Percentiles rank a stretch among this genome's conserved stretches.
Conservation (phyloP, 2,797 vertebrate species). For the Sebastes hubbsi region DNA sequence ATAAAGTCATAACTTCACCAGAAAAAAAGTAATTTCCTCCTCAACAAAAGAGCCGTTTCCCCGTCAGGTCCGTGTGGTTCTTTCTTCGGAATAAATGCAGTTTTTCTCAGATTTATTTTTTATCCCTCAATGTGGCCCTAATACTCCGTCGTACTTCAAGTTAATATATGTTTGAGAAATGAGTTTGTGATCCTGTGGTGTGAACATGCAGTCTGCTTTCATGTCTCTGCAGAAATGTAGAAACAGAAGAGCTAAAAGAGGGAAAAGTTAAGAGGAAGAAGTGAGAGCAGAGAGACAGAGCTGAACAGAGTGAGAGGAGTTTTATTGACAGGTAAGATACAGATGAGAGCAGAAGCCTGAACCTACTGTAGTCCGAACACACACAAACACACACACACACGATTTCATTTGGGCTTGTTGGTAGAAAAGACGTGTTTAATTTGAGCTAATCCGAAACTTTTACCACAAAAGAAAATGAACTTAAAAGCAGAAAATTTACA, state of each 20-base stretch:
- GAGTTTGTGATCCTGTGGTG: background rate
- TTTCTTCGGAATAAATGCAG: too few relatives aligned
- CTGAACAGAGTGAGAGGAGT: conserved; percentile 92
- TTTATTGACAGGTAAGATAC: conserved; percentile 95
- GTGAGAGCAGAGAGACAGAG: conserved; percentile 89
- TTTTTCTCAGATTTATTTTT: too few relatives aligned
- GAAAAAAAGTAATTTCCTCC: too few relatives aligned
- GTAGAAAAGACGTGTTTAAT: conserved; percentile 97
- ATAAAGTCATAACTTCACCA: too few relatives aligned
- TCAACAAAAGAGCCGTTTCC: too few relatives aligned
- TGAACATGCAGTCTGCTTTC: background rate
- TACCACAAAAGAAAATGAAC: conserved; percentile 93
- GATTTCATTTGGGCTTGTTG: conserved; percentile 86
- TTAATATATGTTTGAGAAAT: too few relatives aligned
- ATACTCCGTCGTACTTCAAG: too few relatives aligned
- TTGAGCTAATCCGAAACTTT: conserved; percentile 86
- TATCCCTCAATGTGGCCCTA: too few relatives aligned
- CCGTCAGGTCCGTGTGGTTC: too few relatives aligned
- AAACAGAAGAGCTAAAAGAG: conserved; percentile 14
- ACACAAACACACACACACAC: conserved; percentile 79
- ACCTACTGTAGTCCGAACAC: conserved; percentile 40
- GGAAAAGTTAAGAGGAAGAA: conserved; percentile 69
- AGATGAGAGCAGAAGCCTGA: conserved; percentile 84
- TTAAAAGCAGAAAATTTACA: conserved; percentile 92
- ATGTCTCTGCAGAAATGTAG: background rate